Evolutionary conservation across 2,113 vertebrate genomes (phyloP).

Genomic region (Arothron firmamentum): DNA sequence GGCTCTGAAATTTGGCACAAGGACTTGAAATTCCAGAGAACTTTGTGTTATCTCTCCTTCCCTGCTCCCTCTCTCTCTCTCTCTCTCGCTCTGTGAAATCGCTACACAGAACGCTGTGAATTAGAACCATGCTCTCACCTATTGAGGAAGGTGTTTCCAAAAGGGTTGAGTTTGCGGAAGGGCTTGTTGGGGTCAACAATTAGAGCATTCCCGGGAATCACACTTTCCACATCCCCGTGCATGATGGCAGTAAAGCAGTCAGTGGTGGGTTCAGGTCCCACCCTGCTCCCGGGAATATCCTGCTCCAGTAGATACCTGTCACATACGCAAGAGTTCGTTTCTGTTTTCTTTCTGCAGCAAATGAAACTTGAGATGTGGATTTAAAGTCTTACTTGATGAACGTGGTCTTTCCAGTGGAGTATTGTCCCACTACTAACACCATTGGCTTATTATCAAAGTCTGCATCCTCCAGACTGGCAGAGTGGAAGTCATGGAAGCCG

Average conservation of each 20-base stretch:
- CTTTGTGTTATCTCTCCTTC: conserved; percentile 43
- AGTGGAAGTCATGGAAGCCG: conserved; percentile 89
- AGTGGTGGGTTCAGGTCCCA: conserved; percentile 91
- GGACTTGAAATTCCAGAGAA: conserved; percentile 70
- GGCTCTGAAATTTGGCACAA: conserved; percentile 67
- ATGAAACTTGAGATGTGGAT: not conserved
- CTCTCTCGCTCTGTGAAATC: not conserved
- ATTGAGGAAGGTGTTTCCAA: conserved; percentile 91
- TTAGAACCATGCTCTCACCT: conserved; percentile 70
- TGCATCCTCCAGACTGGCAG: conserved; percentile 83
- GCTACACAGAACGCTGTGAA: not conserved
- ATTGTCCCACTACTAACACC: conserved; percentile 92
- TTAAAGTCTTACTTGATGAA: conserved; percentile 80
- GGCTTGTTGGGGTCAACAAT: conserved; percentile 91
- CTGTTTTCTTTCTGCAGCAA: not conserved
- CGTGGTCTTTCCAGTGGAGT: conserved; percentile 92
- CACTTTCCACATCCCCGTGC: conserved; percentile 82
- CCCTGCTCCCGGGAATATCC: conserved; percentile 86
- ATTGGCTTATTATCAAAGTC: conserved; percentile 94
- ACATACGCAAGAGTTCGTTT: not conserved
- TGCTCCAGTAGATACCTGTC: conserved; percentile 88
- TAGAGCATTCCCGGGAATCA: conserved; percentile 87
- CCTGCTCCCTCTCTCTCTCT: conserved; percentile 13
- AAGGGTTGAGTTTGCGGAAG: conserved; percentile 91
- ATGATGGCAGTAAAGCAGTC: conserved; percentile 93